Percentiles rank a stretch among this genome's conserved stretches.
Evolutionary conservation across 2,113 vertebrate genomes (phyloP).

Genomic region (Hemicordylus capensis): DNA sequence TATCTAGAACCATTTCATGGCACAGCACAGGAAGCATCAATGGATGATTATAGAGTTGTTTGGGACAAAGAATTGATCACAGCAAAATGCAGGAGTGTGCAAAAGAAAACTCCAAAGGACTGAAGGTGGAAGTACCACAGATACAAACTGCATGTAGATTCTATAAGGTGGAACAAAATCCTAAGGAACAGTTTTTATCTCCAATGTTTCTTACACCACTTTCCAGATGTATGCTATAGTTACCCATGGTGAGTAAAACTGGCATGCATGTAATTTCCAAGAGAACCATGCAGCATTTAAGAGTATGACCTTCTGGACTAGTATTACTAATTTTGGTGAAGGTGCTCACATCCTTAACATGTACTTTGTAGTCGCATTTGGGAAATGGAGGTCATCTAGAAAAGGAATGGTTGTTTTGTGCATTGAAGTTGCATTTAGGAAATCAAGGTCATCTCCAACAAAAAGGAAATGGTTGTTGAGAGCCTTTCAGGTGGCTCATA

Average conservation of each 20-base stretch:
- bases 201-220: not conserved
- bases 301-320: not conserved
- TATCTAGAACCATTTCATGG: too few relatives aligned
- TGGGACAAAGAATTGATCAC: not conserved
- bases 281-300: not conserved
- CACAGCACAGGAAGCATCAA: not conserved
- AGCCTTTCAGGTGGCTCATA: too few relatives aligned
- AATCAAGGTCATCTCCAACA: too few relatives aligned
- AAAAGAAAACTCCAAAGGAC: not conserved
- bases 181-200: not conserved
- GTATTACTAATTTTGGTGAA: not conserved
- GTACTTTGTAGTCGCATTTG: too few relatives aligned
- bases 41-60: not conserved
- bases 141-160: not conserved
- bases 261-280: not conserved
- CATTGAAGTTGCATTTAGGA: too few relatives aligned
- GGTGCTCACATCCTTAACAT: not conserved
- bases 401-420: too few relatives aligned
- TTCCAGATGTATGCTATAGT: not conserved
- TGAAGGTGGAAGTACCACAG: not conserved
- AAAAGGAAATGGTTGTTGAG: too few relatives aligned
- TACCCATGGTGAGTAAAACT: not conserved
- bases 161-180: not conserved
- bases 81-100: not conserved
- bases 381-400: too few relatives aligned